Conservation (phyloP, 2,797 vertebrate genomes). For the Acanthiza pusilla region DNA sequence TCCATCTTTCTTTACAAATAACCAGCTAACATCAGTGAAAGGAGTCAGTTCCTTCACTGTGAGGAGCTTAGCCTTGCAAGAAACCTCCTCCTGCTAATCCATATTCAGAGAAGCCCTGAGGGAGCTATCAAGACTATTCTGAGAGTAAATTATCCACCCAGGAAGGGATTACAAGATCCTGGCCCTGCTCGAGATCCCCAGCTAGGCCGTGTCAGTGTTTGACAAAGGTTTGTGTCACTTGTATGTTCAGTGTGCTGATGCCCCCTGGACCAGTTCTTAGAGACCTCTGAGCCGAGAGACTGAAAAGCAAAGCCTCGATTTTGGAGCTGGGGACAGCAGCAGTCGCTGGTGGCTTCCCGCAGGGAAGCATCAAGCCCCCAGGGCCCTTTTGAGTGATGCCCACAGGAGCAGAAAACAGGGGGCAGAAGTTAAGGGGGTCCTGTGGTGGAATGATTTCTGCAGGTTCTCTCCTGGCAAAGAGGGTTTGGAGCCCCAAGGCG, state of each 20-base stretch:
- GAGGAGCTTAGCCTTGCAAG: neutral
- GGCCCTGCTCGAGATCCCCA: neutral
- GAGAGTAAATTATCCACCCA: neutral
- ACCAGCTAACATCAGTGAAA: neutral
- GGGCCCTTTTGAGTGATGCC: neutral
- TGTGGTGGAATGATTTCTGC: neutral
- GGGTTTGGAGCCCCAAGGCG: neutral
- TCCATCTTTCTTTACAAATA: neutral
- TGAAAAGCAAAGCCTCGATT: neutral
- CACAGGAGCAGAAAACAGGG: neutral
- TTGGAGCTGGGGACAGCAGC: neutral
- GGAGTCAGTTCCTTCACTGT: neutral
- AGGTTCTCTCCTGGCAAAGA: neutral
- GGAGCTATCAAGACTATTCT: neutral
- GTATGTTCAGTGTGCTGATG: neutral
- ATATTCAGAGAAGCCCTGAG: neutral
- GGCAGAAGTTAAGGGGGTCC: neutral
- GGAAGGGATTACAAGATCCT: neutral
- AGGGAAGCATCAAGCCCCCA: neutral
- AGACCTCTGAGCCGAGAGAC: neutral
- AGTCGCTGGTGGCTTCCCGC: neutral
- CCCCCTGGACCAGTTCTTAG: neutral
- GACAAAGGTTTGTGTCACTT: neutral
- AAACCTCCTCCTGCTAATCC: slow-evolving; percentile 4
- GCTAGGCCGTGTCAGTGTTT: neutral